phyloP scores from a whole-genome alignment of 2,888 invertebrate genomes.

The Sarcophaga subvicina region DNA sequence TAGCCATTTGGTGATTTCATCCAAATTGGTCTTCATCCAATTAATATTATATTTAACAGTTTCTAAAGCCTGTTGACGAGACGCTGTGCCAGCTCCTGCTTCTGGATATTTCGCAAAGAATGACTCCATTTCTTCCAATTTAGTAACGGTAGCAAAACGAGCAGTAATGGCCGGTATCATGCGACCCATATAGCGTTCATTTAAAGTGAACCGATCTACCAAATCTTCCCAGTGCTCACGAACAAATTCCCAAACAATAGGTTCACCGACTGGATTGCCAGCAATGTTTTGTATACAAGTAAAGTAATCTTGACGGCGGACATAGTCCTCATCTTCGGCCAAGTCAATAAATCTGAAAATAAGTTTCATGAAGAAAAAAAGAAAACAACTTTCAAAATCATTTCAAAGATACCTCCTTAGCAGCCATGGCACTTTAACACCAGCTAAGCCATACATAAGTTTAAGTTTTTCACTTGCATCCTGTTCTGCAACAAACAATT shows the following conservation, averaged over 20 bases:
- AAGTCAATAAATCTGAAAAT: conserved; percentile 86
- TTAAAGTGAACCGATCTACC: conserved; percentile 90
- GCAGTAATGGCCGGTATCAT: conserved; percentile 88
- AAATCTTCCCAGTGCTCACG: conserved; percentile 89
- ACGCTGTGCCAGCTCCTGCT: conserved; percentile 91
- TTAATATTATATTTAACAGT: conserved; percentile 90
- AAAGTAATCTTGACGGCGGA: conserved; percentile 93
- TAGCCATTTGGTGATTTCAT: conserved; percentile 86
- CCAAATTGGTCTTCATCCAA: conserved; percentile 87
- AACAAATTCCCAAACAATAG: conserved; percentile 92
- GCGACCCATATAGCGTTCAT: conserved; percentile 91
- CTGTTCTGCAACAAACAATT: conserved; percentile 86
- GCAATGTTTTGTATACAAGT: conserved; percentile 87
- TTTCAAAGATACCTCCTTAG: conserved; percentile 84
- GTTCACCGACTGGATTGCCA: conserved; percentile 88
- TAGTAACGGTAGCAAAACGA: conserved; percentile 86
- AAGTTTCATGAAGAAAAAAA: not conserved
- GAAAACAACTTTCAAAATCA: not conserved
- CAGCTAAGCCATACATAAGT: conserved; percentile 87
- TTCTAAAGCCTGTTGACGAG: conserved; percentile 89
- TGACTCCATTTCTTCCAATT: conserved; percentile 88
- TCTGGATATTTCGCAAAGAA: conserved; percentile 92
- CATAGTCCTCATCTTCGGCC: conserved; percentile 88
- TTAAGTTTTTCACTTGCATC: conserved; percentile 91
- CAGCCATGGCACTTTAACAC: conserved; percentile 85